These are phyloP conservation scores for Manduca sexta DNA, from an alignment of 1,140 invertebrate genomes.

Conservation along the genomic window DNA sequence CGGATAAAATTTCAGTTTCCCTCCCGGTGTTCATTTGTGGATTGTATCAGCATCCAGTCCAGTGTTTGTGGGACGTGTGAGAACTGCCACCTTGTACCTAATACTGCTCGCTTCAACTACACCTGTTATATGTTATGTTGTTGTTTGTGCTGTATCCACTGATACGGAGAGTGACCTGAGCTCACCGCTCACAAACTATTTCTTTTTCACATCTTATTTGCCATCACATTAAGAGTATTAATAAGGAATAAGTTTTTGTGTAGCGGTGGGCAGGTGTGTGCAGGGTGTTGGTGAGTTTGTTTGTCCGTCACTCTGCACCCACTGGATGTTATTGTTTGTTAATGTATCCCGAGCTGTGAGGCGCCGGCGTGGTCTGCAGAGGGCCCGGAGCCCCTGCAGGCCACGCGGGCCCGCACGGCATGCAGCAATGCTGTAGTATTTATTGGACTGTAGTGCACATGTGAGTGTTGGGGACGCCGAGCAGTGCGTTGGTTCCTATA, in stretches of 20 bases:
- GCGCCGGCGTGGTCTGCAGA: conserved; percentile 3
- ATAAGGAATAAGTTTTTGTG: conserved; percentile 8
- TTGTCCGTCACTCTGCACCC: conserved; percentile 19
- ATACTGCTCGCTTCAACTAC: conserved; percentile 61
- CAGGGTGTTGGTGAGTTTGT: conserved; percentile 20
- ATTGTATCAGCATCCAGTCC: conserved; percentile 42
- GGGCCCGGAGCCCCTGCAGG: conserved; percentile 15
- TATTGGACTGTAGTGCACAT: conserved; percentile 30
- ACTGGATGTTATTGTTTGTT: conserved; percentile 62
- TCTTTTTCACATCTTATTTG: conserved; percentile 12
- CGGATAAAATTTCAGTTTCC: conserved; percentile 53
- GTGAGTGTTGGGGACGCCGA: conserved; percentile 29
- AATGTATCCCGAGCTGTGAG: conserved; percentile 36
- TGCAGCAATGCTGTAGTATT: conserved; percentile 61
- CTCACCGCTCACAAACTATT: conserved; percentile 10
- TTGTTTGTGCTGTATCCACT: conserved; percentile 42
- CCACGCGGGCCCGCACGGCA: conserved; percentile 27
- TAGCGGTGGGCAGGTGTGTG: conserved; percentile 18
- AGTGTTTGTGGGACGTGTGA: conserved; percentile 50
- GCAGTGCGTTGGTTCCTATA: conserved; percentile 53
- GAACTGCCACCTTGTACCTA: conserved; percentile 44
- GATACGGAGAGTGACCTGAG: conserved; percentile 29
- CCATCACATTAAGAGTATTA: conserved; percentile 13
- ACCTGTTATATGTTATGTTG: conserved; percentile 58
- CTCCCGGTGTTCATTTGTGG: conserved; percentile 50